Evolutionary conservation across 2,797 vertebrate species (phyloP).

Genomic region (Prionace glauca): DNA sequence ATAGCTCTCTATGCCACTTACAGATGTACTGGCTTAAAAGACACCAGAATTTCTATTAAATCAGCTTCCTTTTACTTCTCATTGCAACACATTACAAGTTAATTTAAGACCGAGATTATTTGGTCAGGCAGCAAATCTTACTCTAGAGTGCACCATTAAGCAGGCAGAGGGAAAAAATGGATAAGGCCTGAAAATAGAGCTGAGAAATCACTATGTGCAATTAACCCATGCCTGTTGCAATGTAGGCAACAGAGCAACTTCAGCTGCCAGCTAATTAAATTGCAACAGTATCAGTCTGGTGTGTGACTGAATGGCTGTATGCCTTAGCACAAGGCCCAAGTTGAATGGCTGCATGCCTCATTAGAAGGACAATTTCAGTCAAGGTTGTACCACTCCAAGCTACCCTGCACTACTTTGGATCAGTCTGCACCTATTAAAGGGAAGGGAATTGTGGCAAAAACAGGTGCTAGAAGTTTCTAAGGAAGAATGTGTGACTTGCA

Average conservation of each 20-base stretch:
- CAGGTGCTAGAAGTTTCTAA: too few species aligned
- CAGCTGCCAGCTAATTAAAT: background rate
- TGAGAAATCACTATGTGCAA: background rate
- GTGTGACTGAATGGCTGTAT: background rate
- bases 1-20: background rate
- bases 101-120: background rate
- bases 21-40: background rate
- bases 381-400: background rate
- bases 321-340: background rate
- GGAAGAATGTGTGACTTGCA: too few species aligned
- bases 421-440: too few species aligned
- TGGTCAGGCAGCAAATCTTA: background rate
- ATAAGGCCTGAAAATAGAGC: background rate
- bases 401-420: too few species aligned
- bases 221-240: background rate
- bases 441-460: too few species aligned
- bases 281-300: background rate
- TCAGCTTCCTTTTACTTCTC: background rate
- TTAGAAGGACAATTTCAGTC: background rate
- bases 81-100: slow-evolving; percentile 14
- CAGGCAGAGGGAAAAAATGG: background rate
- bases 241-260: background rate
- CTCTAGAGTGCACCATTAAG: background rate
- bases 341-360: background rate
- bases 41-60: slow-evolving; percentile 11